These are phyloP conservation scores for Coleophora deauratella DNA, from an alignment of 2,888 invertebrate genomes.

Conservation along the genomic window DNA sequence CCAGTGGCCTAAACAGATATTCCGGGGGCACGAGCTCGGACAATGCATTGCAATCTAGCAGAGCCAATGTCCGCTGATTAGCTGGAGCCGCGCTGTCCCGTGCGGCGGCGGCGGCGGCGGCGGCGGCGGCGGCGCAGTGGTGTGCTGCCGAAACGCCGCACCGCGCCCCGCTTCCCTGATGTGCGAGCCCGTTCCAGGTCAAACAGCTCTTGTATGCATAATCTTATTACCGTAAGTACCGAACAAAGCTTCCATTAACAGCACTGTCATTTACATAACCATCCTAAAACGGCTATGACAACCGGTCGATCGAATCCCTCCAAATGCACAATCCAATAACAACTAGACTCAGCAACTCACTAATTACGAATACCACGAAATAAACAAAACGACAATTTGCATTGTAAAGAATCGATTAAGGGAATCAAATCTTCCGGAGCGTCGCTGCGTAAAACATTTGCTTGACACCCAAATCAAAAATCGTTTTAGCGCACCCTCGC, in stretches of 20 bases:
- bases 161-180: too few relatives aligned
- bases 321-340: conserved; percentile 32
- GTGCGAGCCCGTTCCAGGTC: conserved; percentile 20
- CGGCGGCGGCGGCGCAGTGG: not conserved
- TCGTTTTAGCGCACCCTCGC: conserved; percentile 69
- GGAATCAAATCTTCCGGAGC: conserved; percentile 68
- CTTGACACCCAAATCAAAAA: conserved; percentile 75
- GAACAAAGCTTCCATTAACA: conserved; percentile 55
- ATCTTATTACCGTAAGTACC: conserved; percentile 70
- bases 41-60: conserved; percentile 67
- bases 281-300: conserved; percentile 23
- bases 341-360: conserved; percentile 23
- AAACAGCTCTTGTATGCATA: conserved; percentile 71
- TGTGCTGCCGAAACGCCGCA: too few relatives aligned
- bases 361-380: conserved; percentile 16
- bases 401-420: conserved; percentile 67
- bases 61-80: conserved; percentile 69
- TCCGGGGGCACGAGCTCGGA: conserved; percentile 66
- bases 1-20: conserved; percentile 72
- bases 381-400: conserved; percentile 30
- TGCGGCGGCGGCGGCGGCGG: not conserved
- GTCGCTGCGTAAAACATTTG: conserved; percentile 71
- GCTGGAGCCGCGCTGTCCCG: conserved; percentile 59
- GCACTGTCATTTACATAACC: conserved; percentile 49
- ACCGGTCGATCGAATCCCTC: conserved; percentile 30